Conservation (phyloP, 1,140 invertebrate species). For the Leptopilina boulardi region DNA sequence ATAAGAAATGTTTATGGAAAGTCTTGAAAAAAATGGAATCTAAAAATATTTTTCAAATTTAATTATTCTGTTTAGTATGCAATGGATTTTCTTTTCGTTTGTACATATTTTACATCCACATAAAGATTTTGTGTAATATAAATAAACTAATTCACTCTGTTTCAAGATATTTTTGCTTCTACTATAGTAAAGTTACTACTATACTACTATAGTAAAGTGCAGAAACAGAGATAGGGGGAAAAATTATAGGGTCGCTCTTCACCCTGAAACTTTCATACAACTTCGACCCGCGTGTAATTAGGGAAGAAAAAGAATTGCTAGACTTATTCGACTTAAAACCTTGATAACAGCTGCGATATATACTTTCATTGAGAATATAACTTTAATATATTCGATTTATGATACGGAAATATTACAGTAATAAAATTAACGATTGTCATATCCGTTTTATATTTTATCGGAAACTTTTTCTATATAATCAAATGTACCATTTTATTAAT, state of each 20-base stretch:
- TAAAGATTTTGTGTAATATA: background rate
- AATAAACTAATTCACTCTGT: background rate
- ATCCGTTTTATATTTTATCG: background rate
- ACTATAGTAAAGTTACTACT: background rate
- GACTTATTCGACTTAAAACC: slow-evolving; percentile 44
- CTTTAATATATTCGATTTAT: slow-evolving; percentile 1
- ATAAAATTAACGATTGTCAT: background rate
- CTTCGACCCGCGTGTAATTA: slow-evolving; percentile 58
- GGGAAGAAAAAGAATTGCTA: slow-evolving; percentile 39
- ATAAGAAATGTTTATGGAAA: too few relatives aligned
- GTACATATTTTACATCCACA: too few relatives aligned
- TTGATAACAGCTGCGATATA: slow-evolving; percentile 53
- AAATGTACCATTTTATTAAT: too few relatives aligned
- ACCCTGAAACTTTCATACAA: slow-evolving; percentile 61
- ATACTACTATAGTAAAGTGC: background rate
- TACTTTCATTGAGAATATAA: slow-evolving; percentile 9
- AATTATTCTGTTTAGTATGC: background rate
- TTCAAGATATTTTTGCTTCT: background rate
- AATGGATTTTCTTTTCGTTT: too few relatives aligned
- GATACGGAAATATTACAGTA: background rate
- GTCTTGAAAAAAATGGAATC: too few relatives aligned
- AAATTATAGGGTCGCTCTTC: slow-evolving; percentile 41
- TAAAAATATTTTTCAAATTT: background rate
- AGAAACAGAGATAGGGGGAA: background rate
- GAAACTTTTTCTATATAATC: background rate